Evolutionary conservation across 2,888 invertebrate genomes (phyloP), one percentile per base, ranked within the genome.

Genomic region (Yponomeuta plumbellus): DNA sequence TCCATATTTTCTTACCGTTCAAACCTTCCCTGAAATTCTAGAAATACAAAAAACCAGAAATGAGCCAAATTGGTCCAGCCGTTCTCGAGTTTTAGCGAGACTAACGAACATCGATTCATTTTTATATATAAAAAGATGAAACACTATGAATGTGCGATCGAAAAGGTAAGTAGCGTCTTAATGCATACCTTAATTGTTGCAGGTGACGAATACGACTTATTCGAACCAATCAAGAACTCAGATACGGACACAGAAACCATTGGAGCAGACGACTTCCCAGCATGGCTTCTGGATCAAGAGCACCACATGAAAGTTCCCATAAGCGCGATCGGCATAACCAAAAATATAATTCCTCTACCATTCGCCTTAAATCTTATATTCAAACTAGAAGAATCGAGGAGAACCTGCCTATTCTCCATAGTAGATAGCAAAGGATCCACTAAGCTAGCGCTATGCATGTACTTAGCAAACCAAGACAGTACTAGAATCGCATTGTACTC

Each of bases 401-500:
- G 70, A 0, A 70, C 79, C 10, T 84, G 80, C 65, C 62, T 87
- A 6, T 87, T 89, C 70, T 77, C 81, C 1, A 77, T 88, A 66
- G 72, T 73, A 26, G 72, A 80, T 68, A 64, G 70, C 4, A 66
- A 69, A 0, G 56, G 62, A 0, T 65, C 65, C 0, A 66, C 68
- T 1, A 74, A 78, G 40, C 59, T 86, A 6, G 74, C 73, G 8
- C 17, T 87, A 2, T 78, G 79, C 65, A 71, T 86, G 2, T 69
- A 70, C 0, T 69, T 71, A 8, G 70, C 64, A 4, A 69, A 66
- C 1, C 20, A 10, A 1, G 39, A 71, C 6, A 8, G 66, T 0
- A 69, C 72, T 5, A 76, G 72, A 68, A 66, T 83, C 2, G 67
- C 61, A 8, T 11, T 81, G 1, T 56, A 70, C 13, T 68, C 71